Conservation (phyloP, 2,888 invertebrate genomes). For the Alitta virens region DNA sequence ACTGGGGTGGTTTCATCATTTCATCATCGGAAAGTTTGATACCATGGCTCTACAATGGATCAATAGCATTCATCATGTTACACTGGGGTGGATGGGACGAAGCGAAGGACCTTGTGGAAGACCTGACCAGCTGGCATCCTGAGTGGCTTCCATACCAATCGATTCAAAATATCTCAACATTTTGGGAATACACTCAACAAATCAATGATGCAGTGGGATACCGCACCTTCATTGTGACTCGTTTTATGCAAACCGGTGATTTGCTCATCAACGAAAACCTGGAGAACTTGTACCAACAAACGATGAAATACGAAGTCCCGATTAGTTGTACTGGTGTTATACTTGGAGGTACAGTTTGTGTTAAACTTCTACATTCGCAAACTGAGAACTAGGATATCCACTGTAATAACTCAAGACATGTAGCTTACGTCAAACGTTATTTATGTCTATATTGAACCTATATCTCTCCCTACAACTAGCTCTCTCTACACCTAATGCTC, state of each 20-base stretch:
- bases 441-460: too few relatives aligned
- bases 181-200: conserved; percentile 26
- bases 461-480: too few relatives aligned
- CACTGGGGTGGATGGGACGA: neutral
- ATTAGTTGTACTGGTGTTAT: conserved; percentile 15
- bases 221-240: conserved; percentile 16
- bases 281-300: neutral
- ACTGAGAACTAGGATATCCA: too few relatives aligned
- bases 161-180: conserved; percentile 19
- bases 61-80: too few relatives aligned
- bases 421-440: too few relatives aligned
- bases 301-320: neutral
- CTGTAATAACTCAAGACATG: too few relatives aligned
- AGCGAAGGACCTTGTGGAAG: neutral
- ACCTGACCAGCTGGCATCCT: neutral
- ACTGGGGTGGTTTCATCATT: too few relatives aligned
- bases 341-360: conserved; percentile 29
- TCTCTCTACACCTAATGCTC: too few relatives aligned
- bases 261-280: neutral
- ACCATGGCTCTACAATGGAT: too few relatives aligned
- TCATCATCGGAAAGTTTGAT: too few relatives aligned
- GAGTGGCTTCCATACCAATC: neutral
- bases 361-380: too few relatives aligned
- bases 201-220: conserved; percentile 21
- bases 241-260: conserved; percentile 22